A percentile compares a stretch with the other conserved stretches of the same genome.
Conservation (phyloP, 2,113 vertebrate genomes). For the Oxyruncus cristatus region DNA sequence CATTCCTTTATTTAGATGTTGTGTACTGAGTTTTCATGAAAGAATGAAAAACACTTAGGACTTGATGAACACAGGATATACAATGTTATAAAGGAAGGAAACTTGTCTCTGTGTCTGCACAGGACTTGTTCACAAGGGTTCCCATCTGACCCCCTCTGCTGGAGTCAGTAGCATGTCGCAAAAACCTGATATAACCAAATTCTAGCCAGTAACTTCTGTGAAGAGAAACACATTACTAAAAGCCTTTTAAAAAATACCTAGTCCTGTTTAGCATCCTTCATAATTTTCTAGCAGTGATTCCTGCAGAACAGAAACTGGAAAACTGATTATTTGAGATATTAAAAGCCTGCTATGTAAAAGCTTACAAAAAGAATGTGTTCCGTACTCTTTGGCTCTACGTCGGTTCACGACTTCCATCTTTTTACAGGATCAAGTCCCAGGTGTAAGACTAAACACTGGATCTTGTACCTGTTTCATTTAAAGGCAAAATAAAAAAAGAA, state of each 20-base stretch:
- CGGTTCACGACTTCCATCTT: background rate
- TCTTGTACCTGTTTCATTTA: background rate
- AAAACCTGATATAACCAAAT: background rate
- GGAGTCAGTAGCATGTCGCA: rapidly evolving
- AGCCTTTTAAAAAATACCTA: background rate
- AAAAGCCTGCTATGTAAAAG: background rate
- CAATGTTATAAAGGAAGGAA: background rate
- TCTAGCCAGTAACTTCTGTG: background rate
- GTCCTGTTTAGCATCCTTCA: background rate
- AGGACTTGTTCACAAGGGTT: background rate
- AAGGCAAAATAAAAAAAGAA: background rate
- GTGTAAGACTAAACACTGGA: background rate
- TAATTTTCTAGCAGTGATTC: background rate
- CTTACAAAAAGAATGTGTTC: background rate
- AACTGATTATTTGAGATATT: background rate
- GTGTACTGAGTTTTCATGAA: background rate
- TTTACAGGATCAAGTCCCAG: background rate
- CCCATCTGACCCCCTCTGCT: rapidly evolving
- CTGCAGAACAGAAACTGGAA: background rate
- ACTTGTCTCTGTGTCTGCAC: background rate
- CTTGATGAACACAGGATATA: background rate
- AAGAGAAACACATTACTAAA: background rate
- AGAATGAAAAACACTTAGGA: background rate
- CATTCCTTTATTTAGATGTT: background rate
- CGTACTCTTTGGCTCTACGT: background rate